phyloP scores from a whole-genome alignment of 2,888 invertebrate genomes.

The Caenorhabditis sp. region DNA sequence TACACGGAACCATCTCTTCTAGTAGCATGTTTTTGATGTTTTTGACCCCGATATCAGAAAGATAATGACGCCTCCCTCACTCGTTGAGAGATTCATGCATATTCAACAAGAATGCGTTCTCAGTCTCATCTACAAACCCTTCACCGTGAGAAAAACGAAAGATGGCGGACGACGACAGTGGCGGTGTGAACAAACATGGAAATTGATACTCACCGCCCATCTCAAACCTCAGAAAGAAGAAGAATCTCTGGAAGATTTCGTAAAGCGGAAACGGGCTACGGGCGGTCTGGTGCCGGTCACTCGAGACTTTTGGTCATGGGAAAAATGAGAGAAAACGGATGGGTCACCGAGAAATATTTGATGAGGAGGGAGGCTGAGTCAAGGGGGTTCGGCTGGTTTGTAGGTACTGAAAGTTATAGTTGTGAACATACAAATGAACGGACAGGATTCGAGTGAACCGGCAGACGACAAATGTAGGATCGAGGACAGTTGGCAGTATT shows the following conservation, averaged over 20 bases:
- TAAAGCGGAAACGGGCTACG: slow-evolving; percentile 36
- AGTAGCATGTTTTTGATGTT: too few relatives aligned
- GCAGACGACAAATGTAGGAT: not conserved
- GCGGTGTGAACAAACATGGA: not conserved
- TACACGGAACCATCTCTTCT: too few relatives aligned
- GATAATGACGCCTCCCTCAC: not conserved
- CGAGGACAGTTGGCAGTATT: too few relatives aligned
- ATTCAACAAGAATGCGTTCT: slow-evolving; percentile 30
- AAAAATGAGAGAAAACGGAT: slow-evolving; percentile 3
- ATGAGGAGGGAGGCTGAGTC: slow-evolving; percentile 11
- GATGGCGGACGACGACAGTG: slow-evolving; percentile 4
- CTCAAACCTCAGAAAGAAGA: not conserved
- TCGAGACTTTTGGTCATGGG: slow-evolving; percentile 5
- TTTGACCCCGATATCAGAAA: slow-evolving; percentile 25
- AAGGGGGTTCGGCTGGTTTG: not conserved
- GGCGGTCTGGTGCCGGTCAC: slow-evolving; percentile 42
- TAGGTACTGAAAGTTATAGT: not conserved
- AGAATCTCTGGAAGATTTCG: slow-evolving; percentile 43
- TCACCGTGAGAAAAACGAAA: not conserved
- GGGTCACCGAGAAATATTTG: slow-evolving; percentile 22
- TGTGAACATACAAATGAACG: not conserved
- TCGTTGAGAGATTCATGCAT: slow-evolving; percentile 36
- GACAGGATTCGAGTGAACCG: not conserved
- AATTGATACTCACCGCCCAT: slow-evolving; percentile 9
- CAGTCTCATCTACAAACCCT: not conserved